Evolutionary conservation across 1,140 invertebrate genomes (phyloP).

Genomic region (Lepidurus packardi): DNA sequence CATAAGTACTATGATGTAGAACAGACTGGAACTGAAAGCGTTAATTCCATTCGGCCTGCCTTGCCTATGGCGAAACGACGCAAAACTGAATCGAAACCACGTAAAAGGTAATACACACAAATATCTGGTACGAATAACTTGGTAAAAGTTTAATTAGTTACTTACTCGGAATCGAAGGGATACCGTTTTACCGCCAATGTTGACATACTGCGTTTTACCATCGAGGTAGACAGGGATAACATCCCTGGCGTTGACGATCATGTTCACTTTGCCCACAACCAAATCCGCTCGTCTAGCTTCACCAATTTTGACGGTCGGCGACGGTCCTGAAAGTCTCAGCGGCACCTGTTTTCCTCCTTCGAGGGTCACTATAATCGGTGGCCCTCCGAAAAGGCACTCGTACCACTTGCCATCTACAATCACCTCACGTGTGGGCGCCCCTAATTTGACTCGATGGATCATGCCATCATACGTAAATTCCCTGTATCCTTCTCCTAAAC

Average conservation of each 20-base stretch:
- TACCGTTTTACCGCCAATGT: constrained; percentile 16
- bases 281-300: constrained; percentile 63
- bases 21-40: no score
- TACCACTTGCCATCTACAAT: constrained; percentile 80
- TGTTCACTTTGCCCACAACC: constrained; percentile 71
- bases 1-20: no score
- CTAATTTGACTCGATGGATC: constrained; percentile 67
- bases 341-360: constrained; percentile 63
- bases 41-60: no score
- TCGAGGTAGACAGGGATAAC: constrained; percentile 77
- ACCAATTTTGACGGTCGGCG: constrained; percentile 72
- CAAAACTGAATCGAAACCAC: no score
- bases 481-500: constrained; percentile 41
- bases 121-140: neutral
- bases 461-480: constrained; percentile 45
- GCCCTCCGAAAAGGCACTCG: constrained; percentile 85
- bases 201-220: constrained; percentile 65
- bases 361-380: constrained; percentile 67
- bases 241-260: constrained; percentile 71
- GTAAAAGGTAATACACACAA: no score
- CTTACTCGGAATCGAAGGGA: constrained; percentile 26
- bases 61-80: no score
- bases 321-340: constrained; percentile 75
- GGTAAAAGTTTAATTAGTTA: constrained; percentile 18
- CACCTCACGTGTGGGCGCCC: constrained; percentile 84